These are phyloP conservation scores for Leptinotarsa peninsularis DNA, from an alignment of 2,888 invertebrate genomes.

Conservation along the genomic window DNA sequence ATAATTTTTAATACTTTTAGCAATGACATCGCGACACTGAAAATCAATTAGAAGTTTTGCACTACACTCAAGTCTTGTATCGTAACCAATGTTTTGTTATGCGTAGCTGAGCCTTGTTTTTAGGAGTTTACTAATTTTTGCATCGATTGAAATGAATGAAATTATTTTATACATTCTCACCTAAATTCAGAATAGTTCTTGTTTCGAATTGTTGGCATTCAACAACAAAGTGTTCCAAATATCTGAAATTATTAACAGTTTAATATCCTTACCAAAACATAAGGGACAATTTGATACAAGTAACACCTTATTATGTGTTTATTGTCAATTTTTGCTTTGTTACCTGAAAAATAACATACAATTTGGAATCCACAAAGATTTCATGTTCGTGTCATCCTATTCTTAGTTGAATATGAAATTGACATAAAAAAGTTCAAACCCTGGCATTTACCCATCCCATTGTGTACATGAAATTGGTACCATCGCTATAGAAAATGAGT, in stretches of 20 bases:
- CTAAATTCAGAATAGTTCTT: too few species aligned
- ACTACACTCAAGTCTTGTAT: too few species aligned
- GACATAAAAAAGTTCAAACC: conserved; percentile 23
- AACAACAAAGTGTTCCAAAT: background rate
- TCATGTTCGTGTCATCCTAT: conserved; percentile 15
- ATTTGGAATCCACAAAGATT: conserved; percentile 7
- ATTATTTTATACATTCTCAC: too few species aligned
- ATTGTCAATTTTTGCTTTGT: background rate
- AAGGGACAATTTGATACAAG: background rate
- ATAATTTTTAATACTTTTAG: too few species aligned
- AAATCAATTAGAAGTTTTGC: too few species aligned
- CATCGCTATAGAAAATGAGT: conserved; percentile 30
- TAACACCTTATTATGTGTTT: conserved; percentile 21
- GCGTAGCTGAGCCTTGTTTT: too few species aligned
- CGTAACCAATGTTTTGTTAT: too few species aligned
- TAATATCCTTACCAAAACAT: background rate
- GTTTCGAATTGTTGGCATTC: background rate
- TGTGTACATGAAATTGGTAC: conserved; percentile 31
- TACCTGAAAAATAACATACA: conserved; percentile 14
- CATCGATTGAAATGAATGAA: too few species aligned
- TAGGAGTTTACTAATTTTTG: too few species aligned
- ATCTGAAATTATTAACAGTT: background rate
- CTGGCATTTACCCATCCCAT: conserved; percentile 32
- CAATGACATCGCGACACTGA: too few species aligned
- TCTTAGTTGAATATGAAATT: conserved; percentile 7